These are phyloP conservation scores for Siniperca obscura DNA, from an alignment of 2,797 vertebrate genomes.

Conservation along the genomic window DNA sequence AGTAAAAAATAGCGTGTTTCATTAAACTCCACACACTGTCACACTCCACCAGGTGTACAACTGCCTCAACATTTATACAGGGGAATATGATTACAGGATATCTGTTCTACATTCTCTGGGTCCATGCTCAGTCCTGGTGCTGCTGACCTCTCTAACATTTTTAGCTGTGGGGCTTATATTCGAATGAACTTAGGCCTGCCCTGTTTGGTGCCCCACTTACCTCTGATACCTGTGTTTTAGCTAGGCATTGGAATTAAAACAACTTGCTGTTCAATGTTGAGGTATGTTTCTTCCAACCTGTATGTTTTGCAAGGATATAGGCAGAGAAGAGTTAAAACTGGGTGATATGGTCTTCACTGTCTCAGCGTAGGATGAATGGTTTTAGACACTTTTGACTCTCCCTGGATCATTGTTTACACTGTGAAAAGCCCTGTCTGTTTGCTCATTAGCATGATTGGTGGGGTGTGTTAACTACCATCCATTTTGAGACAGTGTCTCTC, in stretches of 20 bases:
- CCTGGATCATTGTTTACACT: constrained; percentile 41
- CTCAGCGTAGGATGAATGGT: not conserved
- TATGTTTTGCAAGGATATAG: not conserved
- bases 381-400: constrained; percentile 18
- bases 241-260: not conserved
- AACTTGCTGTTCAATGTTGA: not conserved
- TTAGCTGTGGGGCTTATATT: not conserved
- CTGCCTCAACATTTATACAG: not conserved
- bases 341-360: not conserved
- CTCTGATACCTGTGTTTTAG: not conserved
- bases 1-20: not conserved
- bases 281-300: not conserved
- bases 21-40: not conserved
- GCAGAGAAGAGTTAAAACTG: not conserved
- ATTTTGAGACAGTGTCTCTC: constrained; percentile 24
- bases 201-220: not conserved
- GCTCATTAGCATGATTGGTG: constrained; percentile 65
- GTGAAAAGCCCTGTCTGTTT: constrained; percentile 40
- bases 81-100: not conserved
- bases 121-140: not conserved
- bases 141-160: not conserved
- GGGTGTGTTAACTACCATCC: constrained; percentile 5
- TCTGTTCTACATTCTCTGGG: not conserved
- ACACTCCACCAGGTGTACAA: not conserved
- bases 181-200: not conserved